These are phyloP conservation scores for Tyria jacobaeae DNA, from an alignment of 2,888 invertebrate species.

Conservation along the genomic window DNA sequence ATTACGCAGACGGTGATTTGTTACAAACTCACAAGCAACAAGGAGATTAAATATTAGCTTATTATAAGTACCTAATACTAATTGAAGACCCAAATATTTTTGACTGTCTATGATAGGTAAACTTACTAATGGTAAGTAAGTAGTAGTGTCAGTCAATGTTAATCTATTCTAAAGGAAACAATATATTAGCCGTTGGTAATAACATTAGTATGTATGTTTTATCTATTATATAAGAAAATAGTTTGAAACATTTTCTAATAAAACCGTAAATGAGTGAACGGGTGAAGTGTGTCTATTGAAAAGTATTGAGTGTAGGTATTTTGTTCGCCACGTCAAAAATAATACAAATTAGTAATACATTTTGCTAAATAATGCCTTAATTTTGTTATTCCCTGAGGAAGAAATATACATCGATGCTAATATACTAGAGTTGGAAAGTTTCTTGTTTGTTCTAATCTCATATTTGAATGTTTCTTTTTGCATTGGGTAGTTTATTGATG, in stretches of 20 bases:
- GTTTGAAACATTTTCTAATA: not conserved
- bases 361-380: no score
- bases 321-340: no score
- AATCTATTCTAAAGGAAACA: not conserved
- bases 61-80: not conserved
- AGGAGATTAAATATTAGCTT: conserved; percentile 24
- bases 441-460: no score
- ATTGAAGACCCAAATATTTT: not conserved
- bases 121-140: not conserved
- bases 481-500: no score
- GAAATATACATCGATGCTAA: no score
- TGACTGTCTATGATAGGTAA: not conserved
- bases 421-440: no score
- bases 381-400: no score
- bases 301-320: not conserved
- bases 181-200: not conserved
- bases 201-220: not conserved
- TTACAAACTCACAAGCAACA: conserved; percentile 33
- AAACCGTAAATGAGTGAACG: not conserved
- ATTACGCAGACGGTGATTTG: conserved; percentile 41
- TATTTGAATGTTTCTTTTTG: no score
- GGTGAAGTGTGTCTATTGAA: not conserved
- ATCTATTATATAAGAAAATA: not conserved
- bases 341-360: no score
- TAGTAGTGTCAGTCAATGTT: not conserved